phyloP scores from a whole-genome alignment of 2,888 invertebrate genomes.

The Leptopilina drosophilae region DNA sequence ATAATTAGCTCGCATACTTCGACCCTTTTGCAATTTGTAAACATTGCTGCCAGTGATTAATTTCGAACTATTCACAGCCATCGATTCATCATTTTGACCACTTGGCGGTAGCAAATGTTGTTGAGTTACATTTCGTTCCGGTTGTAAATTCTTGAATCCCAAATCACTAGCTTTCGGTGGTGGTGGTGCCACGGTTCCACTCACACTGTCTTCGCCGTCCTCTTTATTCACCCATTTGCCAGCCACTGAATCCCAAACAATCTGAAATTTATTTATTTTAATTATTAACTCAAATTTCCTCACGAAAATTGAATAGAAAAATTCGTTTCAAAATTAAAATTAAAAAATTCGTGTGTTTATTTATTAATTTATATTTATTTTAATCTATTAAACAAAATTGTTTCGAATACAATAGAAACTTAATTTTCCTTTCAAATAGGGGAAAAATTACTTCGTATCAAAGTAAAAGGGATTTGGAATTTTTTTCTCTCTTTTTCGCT shows the following conservation, averaged over 20 bases:
- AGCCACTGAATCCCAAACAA: conserved; percentile 94
- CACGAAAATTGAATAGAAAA: too few species aligned
- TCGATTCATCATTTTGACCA: conserved; percentile 54
- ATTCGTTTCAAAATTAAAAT: not conserved
- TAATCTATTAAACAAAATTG: too few species aligned
- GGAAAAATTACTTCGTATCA: conserved; percentile 11
- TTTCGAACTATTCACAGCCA: conserved; percentile 61
- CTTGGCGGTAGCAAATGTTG: conserved; percentile 21
- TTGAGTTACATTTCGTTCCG: conserved; percentile 23
- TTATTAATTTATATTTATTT: too few species aligned
- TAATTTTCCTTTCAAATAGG: too few species aligned
- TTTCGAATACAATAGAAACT: too few species aligned
- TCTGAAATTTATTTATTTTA: conserved; percentile 78
- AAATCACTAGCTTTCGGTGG: conserved; percentile 85
- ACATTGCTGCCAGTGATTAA: conserved; percentile 81
- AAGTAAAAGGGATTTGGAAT: not conserved
- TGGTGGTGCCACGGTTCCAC: conserved; percentile 81
- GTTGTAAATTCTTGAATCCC: conserved; percentile 57
- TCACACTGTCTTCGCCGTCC: conserved; percentile 81
- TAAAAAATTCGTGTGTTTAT: too few species aligned
- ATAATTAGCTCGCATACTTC: conserved; percentile 85
- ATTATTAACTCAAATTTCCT: too few species aligned
- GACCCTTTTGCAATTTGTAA: conserved; percentile 87
- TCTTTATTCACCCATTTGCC: conserved; percentile 93
- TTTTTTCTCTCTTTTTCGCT: too few species aligned